These are phyloP conservation scores for Ptyas mucosa DNA, from an alignment of 2,113 vertebrate species.

Conservation along the genomic window DNA sequence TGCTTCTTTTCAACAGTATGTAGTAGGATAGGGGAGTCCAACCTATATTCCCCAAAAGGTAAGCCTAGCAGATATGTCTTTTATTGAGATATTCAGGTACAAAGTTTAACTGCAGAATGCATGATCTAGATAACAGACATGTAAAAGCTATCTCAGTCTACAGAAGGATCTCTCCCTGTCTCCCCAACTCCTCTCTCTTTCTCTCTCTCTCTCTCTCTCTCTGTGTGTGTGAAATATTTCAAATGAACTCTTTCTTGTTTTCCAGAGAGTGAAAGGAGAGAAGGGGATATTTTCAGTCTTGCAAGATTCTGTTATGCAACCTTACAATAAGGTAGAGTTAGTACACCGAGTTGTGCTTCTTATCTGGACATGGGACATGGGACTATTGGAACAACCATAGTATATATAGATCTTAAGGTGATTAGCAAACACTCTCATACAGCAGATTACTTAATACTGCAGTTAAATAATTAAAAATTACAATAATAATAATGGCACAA, in stretches of 20 bases:
- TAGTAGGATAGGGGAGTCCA: not conserved
- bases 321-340: not conserved
- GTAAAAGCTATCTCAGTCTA: not conserved
- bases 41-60: not conserved
- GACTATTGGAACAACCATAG: not conserved
- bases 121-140: not conserved
- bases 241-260: not conserved
- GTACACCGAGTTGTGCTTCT: not conserved
- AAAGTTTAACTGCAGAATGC: not conserved
- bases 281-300: not conserved
- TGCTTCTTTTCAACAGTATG: not conserved
- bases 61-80: not conserved
- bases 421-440: not conserved
- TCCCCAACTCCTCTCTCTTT: no score
- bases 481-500: no score
- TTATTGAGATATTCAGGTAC: not conserved
- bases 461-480: no score
- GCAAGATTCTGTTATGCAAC: not conserved
- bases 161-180: not conserved
- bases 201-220: no score
- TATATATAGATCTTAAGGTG: not conserved
- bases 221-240: not conserved
- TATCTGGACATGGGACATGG: not conserved
- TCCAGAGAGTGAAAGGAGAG: not conserved
- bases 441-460: not conserved